Conservation (phyloP, 2,888 invertebrate genomes). For the Sepiola atlantica region DNA sequence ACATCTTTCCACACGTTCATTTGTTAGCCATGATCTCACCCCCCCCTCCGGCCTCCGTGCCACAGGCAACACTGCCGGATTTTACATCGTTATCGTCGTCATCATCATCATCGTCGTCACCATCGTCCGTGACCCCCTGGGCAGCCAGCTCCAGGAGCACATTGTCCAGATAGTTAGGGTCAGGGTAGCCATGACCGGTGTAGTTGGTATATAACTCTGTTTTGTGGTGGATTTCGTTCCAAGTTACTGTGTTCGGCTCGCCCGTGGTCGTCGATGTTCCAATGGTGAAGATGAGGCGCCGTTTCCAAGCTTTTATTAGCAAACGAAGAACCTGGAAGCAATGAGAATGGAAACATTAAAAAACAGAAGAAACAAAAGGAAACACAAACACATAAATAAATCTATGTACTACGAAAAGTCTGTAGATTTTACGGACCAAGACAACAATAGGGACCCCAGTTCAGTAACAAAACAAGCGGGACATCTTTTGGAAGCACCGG, state of each 20-base stretch:
- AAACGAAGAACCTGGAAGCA: slow-evolving; percentile 80
- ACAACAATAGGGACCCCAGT: no score
- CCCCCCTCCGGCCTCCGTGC: neutral
- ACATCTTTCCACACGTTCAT: neutral
- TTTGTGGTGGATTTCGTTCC: slow-evolving; percentile 92
- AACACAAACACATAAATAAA: neutral
- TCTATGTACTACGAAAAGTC: neutral
- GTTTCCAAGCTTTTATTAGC: slow-evolving; percentile 87
- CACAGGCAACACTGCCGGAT: neutral
- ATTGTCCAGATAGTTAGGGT: slow-evolving; percentile 84
- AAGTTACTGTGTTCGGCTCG: slow-evolving; percentile 90
- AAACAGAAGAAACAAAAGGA: neutral
- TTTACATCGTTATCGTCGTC: neutral
- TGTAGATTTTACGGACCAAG: no score
- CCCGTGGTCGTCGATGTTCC: slow-evolving; percentile 92
- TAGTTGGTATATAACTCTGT: slow-evolving; percentile 79
- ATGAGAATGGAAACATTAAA: neutral
- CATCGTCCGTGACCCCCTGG: slow-evolving; percentile 74
- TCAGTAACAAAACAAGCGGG: no score
- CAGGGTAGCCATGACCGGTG: slow-evolving; percentile 80
- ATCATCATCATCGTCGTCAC: slow-evolving; percentile 49
- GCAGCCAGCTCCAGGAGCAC: slow-evolving; percentile 76
- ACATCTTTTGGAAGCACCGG: no score
- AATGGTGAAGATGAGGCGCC: slow-evolving; percentile 88
- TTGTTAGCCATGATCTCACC: neutral